Evolutionary conservation across 2,797 vertebrate genomes (phyloP).

Genomic region (Dryobates pubescens): DNA sequence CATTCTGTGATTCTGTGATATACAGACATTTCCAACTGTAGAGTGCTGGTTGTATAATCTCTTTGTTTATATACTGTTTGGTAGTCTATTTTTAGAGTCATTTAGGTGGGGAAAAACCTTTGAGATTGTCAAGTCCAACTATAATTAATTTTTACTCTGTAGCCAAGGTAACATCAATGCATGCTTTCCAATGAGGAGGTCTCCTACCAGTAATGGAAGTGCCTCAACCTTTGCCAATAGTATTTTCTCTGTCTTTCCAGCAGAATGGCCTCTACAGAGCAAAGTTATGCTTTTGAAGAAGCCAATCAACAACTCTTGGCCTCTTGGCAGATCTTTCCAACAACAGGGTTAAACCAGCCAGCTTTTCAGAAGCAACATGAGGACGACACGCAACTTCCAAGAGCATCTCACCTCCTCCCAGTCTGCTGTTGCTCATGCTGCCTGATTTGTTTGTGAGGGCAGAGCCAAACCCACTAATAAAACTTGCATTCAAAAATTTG

Average conservation of each 20-base stretch:
- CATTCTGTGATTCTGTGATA: too few species aligned
- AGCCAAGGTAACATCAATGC: fast-evolving
- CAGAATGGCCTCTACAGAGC: neutral
- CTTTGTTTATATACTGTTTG: neutral
- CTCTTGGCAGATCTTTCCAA: neutral
- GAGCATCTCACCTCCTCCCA: constrained; percentile 10
- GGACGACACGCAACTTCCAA: neutral
- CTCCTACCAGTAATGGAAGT: neutral
- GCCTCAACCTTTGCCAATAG: neutral
- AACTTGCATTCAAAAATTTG: neutral
- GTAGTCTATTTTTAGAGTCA: neutral
- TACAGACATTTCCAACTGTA: neutral
- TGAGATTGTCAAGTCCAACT: too few species aligned
- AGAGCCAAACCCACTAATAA: constrained; percentile 34
- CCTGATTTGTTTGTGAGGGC: neutral
- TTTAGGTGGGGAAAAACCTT: too few species aligned
- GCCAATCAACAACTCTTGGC: neutral
- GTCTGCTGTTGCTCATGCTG: neutral
- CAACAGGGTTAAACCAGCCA: neutral
- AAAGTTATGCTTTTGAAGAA: neutral
- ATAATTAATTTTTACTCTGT: neutral
- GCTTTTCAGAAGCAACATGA: neutral
- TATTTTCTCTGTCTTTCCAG: neutral
- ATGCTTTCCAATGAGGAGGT: neutral
- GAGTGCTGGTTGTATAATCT: neutral